A percentile compares a stretch with the other conserved stretches of the same genome.
phyloP scores from a whole-genome alignment of 2,797 vertebrate species.

The Channallabes apus region DNA sequence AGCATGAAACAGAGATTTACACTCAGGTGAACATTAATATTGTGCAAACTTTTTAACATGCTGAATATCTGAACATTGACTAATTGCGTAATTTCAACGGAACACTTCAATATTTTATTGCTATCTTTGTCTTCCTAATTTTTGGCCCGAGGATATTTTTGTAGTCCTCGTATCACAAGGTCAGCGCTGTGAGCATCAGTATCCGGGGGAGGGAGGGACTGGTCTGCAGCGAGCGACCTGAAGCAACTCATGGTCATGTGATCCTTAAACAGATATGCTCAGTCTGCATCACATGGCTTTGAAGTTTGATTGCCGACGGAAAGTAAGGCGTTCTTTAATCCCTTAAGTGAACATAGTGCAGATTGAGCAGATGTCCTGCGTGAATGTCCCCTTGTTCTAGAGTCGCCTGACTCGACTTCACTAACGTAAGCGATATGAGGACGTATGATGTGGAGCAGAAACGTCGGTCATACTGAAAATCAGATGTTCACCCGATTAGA shows the following conservation, averaged over 20 bases:
- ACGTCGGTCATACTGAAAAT: background rate
- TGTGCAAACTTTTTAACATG: background rate
- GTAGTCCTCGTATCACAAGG: background rate
- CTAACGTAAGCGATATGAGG: background rate
- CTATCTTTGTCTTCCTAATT: background rate
- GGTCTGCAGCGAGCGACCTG: background rate
- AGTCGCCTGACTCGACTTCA: background rate
- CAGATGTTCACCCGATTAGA: background rate
- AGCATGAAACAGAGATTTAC: no score
- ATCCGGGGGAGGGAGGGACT: background rate
- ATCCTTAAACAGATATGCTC: background rate
- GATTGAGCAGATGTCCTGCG: no score
- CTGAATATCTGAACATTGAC: background rate
- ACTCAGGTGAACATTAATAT: no score
- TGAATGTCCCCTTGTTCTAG: background rate
- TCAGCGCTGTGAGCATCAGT: background rate
- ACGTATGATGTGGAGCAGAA: background rate
- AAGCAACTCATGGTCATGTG: conserved; percentile 54
- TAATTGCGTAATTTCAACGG: background rate
- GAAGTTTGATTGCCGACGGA: conserved; percentile 21
- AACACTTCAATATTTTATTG: background rate
- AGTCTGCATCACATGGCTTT: conserved; percentile 37
- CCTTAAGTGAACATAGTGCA: background rate
- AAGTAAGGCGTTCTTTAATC: background rate
- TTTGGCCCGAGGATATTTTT: background rate